These are phyloP conservation scores for Limanda limanda DNA, from an alignment of 2,113 vertebrate species.

Conservation along the genomic window DNA sequence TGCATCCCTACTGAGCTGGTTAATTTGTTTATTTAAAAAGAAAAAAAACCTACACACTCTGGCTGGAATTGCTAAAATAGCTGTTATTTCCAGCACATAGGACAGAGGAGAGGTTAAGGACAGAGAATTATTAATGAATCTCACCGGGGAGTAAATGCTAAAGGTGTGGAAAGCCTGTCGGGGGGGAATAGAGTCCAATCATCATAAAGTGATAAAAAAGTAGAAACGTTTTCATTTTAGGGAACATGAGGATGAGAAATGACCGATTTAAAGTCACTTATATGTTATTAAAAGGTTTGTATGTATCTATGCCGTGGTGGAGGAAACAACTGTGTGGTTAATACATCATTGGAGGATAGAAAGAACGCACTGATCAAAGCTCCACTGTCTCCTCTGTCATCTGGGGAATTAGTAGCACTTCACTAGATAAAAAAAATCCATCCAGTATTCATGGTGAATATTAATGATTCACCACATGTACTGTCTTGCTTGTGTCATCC, in stretches of 20 bases:
- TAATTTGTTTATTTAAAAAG: slow-evolving; percentile 60
- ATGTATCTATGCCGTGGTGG: slow-evolving; percentile 2
- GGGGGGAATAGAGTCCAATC: neutral
- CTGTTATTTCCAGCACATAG: slow-evolving; percentile 58
- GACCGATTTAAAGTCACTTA: slow-evolving; percentile 28
- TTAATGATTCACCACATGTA: slow-evolving; percentile 74
- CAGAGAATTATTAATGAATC: slow-evolving; percentile 23
- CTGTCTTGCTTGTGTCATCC: slow-evolving; percentile 50
- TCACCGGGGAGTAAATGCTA: slow-evolving; percentile 9
- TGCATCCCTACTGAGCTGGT: slow-evolving; percentile 68
- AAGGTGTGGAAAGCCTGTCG: slow-evolving; percentile 5
- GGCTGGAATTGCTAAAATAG: slow-evolving; percentile 39
- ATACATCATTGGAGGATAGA: slow-evolving; percentile 28
- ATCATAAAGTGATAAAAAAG: neutral
- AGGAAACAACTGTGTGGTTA: slow-evolving; percentile 39
- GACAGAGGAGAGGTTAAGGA: slow-evolving; percentile 42
- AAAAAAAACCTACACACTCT: neutral
- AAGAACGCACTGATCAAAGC: slow-evolving; percentile 46
- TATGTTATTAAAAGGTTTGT: slow-evolving; percentile 35
- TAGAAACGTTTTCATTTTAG: slow-evolving; percentile 1
- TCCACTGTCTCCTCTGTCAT: slow-evolving; percentile 3
- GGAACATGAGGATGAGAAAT: slow-evolving; percentile 27
- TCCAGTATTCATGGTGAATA: slow-evolving; percentile 71
- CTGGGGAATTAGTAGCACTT: slow-evolving; percentile 51
- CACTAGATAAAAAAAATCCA: slow-evolving; percentile 42